Conservation (phyloP, 1,140 invertebrate species). For the Anagrus nilaparvatae region DNA sequence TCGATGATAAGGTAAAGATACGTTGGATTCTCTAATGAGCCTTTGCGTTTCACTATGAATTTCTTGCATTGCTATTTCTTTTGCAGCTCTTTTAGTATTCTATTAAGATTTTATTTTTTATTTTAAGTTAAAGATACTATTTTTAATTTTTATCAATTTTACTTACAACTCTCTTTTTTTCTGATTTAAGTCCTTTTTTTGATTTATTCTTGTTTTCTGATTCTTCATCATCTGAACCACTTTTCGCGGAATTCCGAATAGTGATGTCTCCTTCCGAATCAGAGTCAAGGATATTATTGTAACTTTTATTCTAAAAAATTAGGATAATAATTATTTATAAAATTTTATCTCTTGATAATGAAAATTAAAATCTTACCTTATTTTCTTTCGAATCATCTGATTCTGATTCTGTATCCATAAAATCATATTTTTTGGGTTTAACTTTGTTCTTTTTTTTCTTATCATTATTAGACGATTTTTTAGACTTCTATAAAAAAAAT, state of each 20-base stretch:
- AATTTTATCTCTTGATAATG: no score
- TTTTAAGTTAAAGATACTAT: background rate
- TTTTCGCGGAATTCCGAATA: conserved; percentile 3
- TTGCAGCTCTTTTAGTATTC: conserved; percentile 27
- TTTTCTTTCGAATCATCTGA: no score
- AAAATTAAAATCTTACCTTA: no score
- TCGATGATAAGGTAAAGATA: conserved; percentile 67
- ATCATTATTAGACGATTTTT: no score
- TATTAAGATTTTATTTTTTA: conserved; percentile 14
- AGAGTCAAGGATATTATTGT: conserved; percentile 20
- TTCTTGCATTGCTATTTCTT: conserved; percentile 36
- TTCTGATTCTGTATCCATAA: no score
- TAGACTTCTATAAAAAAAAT: no score
- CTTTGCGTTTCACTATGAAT: conserved; percentile 53
- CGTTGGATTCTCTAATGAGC: conserved; percentile 54
- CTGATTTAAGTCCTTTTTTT: conserved; percentile 1
- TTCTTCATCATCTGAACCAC: conserved; percentile 3
- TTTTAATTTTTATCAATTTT: background rate
- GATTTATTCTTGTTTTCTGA: background rate
- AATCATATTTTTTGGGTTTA: no score
- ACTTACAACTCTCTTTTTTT: conserved; percentile 13
- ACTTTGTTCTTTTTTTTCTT: no score
- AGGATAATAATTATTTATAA: no score
- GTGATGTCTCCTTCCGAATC: conserved; percentile 19
- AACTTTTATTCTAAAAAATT: no score